Evolutionary conservation across 2,888 invertebrate genomes (phyloP).

Genomic region (Orchestes rusci): DNA sequence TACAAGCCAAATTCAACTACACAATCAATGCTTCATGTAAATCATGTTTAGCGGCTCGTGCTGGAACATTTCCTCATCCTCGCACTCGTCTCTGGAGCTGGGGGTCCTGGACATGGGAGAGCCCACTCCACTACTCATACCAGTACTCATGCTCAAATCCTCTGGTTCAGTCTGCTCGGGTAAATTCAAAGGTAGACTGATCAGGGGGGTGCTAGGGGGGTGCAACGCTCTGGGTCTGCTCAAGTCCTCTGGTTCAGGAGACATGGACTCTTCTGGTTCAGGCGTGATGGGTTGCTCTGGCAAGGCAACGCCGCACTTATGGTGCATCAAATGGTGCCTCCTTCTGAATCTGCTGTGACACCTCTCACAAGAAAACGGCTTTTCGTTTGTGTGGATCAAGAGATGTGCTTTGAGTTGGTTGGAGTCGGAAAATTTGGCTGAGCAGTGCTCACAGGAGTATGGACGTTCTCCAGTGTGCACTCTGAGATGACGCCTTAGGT

Average conservation of each 20-base stretch:
- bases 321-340: slow-evolving; percentile 79
- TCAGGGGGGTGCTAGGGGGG: slow-evolving; percentile 36
- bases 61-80: slow-evolving; percentile 49
- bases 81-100: slow-evolving; percentile 41
- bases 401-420: slow-evolving; percentile 88
- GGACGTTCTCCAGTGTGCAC: slow-evolving; percentile 61
- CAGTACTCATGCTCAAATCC: slow-evolving; percentile 70
- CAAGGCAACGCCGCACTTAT: slow-evolving; percentile 59
- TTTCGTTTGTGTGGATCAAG: slow-evolving; percentile 83
- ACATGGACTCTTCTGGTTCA: slow-evolving; percentile 27
- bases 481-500: slow-evolving; percentile 77
- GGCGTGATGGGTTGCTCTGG: slow-evolving; percentile 34
- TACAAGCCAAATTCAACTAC: too few relatives aligned
- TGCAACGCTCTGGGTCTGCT: slow-evolving; percentile 45
- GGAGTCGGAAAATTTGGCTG: slow-evolving; percentile 82
- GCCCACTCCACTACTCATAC: slow-evolving; percentile 45
- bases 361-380: slow-evolving; percentile 75
- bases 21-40: too few relatives aligned
- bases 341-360: slow-evolving; percentile 74
- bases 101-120: slow-evolving; percentile 45
- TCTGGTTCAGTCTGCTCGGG: slow-evolving; percentile 91
- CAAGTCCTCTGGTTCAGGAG: slow-evolving; percentile 32
- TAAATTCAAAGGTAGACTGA: slow-evolving; percentile 32
- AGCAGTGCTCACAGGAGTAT: slow-evolving; percentile 70
- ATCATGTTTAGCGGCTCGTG: too few relatives aligned